phyloP scores from a whole-genome alignment of 2,797 vertebrate species.

The Poecilia picta region DNA sequence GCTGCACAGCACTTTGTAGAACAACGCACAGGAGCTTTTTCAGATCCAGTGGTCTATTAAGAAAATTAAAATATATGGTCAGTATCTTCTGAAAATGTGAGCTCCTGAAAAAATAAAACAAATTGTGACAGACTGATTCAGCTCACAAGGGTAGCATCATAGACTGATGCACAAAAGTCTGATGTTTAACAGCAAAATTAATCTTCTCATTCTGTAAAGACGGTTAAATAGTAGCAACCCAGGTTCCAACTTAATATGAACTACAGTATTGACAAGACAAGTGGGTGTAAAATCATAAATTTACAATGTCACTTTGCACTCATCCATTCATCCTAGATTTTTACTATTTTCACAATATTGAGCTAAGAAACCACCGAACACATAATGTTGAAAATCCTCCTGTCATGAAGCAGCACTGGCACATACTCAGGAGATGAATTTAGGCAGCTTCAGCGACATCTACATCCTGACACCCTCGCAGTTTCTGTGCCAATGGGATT shows the following conservation, averaged over 20 bases:
- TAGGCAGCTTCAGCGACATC: neutral
- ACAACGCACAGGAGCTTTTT: neutral
- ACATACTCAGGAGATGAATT: neutral
- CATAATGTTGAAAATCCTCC: neutral
- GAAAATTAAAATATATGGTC: neutral
- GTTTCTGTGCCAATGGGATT: neutral
- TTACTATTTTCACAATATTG: neutral
- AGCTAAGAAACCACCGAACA: neutral
- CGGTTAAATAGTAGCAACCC: neutral
- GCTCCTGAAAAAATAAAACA: neutral
- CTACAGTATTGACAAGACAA: no score
- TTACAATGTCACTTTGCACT: neutral
- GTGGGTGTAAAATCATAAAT: neutral
- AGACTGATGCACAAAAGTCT: neutral
- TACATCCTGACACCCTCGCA: neutral
- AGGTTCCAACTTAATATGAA: no score
- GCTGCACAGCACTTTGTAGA: neutral
- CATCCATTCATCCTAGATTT: neutral
- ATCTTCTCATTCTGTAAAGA: neutral
- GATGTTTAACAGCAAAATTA: neutral
- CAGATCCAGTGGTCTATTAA: conserved; percentile 12
- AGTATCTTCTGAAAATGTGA: neutral
- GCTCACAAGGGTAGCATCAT: neutral
- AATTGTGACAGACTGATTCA: neutral
- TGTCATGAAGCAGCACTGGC: neutral